These are phyloP conservation scores for Lasioglossum morio DNA, from an alignment of 2,888 invertebrate genomes.

Conservation along the genomic window DNA sequence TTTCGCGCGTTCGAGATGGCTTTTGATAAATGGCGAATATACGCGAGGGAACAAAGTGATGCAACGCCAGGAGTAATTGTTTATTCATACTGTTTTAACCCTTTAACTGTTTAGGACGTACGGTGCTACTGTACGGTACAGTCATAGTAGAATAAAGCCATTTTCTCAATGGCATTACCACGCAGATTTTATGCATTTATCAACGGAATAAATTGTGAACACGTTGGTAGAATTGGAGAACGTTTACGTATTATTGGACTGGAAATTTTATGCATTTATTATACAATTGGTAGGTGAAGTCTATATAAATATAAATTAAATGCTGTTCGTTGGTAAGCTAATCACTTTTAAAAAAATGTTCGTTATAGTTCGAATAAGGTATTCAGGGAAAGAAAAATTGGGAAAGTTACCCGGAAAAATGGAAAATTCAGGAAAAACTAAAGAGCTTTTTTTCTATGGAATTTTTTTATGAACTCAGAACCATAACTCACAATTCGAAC, in stretches of 20 bases:
- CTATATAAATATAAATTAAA: no score
- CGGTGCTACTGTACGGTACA: neutral
- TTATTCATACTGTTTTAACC: neutral
- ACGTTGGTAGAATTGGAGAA: neutral
- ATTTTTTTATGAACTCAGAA: no score
- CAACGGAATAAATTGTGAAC: neutral
- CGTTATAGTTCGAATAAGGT: no score
- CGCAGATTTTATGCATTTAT: neutral
- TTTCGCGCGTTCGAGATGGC: conserved; percentile 18
- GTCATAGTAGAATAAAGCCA: neutral
- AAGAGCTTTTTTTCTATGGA: no score
- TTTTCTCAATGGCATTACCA: neutral
- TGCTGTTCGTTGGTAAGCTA: no score
- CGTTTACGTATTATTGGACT: no score
- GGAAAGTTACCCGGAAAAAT: no score
- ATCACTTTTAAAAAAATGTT: no score
- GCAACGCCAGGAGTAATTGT: conserved; percentile 10
- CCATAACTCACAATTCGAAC: no score
- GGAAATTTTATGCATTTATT: no score
- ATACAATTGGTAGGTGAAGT: neutral
- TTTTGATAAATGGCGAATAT: conserved; percentile 66
- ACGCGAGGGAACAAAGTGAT: conserved; percentile 22
- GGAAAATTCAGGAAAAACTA: no score
- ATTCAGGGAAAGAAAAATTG: no score
- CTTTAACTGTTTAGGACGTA: neutral